Conservation (phyloP, 2,113 vertebrate genomes). For the Gadus chalcogrammus region DNA sequence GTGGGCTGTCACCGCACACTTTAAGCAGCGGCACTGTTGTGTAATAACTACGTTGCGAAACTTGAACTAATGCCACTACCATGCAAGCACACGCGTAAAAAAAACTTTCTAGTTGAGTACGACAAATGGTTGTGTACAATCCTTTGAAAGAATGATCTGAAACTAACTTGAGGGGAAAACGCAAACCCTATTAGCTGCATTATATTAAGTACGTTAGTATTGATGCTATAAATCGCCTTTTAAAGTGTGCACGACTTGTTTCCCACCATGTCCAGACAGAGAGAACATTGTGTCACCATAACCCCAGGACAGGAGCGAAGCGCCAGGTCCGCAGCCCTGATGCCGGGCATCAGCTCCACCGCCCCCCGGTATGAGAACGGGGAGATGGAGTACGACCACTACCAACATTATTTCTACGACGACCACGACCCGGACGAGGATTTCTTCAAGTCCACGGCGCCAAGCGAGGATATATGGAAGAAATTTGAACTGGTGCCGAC, state of each 20-base stretch:
- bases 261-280: neutral
- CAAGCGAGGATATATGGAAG: conserved; percentile 97
- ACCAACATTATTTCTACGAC: conserved; percentile 92
- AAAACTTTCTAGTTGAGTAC: neutral
- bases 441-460: conserved; percentile 89
- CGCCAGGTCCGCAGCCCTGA: conserved; percentile 36
- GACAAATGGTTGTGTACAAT: too few species aligned
- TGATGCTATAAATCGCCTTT: neutral
- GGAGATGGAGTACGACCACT: conserved; percentile 89
- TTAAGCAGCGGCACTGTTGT: neutral
- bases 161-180: too few species aligned
- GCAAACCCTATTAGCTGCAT: too few species aligned
- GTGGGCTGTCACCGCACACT: neutral
- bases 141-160: too few species aligned
- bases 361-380: conserved; percentile 66
- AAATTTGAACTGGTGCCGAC: conserved; percentile 96
- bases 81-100: neutral
- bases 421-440: conserved; percentile 86
- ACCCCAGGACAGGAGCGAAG: neutral
- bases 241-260: neutral
- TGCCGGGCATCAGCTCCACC: conserved; percentile 70
- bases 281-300: too few species aligned
- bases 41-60: neutral
- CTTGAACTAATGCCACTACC: neutral
- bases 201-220: too few species aligned